A percentile compares a stretch with the other conserved stretches of the same genome.
Conservation (phyloP, 2,888 invertebrate species). For the Gerris lacustris region DNA sequence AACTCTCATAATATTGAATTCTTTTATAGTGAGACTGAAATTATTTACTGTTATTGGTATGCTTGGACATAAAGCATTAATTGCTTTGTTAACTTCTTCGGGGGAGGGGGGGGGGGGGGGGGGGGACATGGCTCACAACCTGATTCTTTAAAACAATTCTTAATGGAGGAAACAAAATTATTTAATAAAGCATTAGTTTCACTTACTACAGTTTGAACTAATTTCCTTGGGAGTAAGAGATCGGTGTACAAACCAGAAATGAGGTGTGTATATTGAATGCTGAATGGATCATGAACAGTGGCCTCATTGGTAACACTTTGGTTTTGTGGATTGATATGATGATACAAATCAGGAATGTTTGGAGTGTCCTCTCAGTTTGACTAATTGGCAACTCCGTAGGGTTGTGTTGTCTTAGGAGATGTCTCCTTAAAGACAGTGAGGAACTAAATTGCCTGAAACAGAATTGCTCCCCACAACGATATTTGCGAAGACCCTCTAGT, state of each 20-base stretch:
- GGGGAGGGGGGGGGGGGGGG: no score
- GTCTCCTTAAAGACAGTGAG: background rate
- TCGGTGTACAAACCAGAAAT: no score
- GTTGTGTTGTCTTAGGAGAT: background rate
- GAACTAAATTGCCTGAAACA: background rate
- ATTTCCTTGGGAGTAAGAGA: no score
- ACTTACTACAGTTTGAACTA: no score
- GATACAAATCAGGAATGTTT: background rate
- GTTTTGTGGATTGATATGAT: background rate
- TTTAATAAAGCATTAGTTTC: no score
- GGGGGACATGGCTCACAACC: background rate
- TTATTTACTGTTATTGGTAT: background rate
- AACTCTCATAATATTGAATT: background rate
- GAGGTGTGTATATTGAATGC: background rate
- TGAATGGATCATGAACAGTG: background rate
- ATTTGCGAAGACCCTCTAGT: background rate
- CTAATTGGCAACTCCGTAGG: no score
- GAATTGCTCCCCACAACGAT: background rate
- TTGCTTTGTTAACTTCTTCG: background rate
- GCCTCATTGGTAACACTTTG: background rate
- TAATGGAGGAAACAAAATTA: background rate
- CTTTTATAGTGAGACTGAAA: no score
- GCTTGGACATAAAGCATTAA: background rate
- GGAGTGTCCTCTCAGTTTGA: background rate
- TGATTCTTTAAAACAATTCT: background rate